These are phyloP conservation scores for Phrynocephalus forsythii DNA, from an alignment of 2,797 vertebrate species.

Conservation along the genomic window DNA sequence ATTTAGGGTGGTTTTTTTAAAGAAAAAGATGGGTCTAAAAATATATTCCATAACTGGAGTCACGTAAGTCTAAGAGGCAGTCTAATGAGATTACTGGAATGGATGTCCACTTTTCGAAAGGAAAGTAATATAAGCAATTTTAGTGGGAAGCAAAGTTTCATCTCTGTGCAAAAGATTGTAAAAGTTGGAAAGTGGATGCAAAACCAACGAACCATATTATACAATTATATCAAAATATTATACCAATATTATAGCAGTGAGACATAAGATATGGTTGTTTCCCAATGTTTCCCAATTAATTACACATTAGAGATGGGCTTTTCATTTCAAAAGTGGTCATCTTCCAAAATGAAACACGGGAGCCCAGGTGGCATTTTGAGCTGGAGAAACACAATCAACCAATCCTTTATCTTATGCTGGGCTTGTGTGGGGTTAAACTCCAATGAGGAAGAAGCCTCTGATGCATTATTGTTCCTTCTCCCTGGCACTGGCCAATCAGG, in stretches of 20 bases:
- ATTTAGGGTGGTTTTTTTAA: background rate
- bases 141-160: background rate
- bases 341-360: no score
- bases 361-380: no score
- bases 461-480: no score
- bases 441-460: no score
- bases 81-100: slow-evolving; percentile 24
- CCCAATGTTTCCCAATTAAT: slow-evolving; percentile 60
- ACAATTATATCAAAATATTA: slow-evolving; percentile 19
- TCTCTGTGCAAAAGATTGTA: slow-evolving; percentile 1
- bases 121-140: background rate
- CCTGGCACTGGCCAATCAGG: no score
- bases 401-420: no score
- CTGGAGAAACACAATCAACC: no score
- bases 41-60: background rate
- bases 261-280: slow-evolving; percentile 23
- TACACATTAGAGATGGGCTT: slow-evolving; percentile 33
- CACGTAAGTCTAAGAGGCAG: background rate
- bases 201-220: slow-evolving; percentile 14
- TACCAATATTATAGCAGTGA: slow-evolving; percentile 37
- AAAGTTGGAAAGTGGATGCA: slow-evolving; percentile 17
- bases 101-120: background rate
- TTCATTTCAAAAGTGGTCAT: no score
- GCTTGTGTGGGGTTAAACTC: no score
- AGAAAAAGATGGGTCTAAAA: background rate